Conservation (phyloP, 2,888 invertebrate genomes). For the Spicauda simplicius region DNA sequence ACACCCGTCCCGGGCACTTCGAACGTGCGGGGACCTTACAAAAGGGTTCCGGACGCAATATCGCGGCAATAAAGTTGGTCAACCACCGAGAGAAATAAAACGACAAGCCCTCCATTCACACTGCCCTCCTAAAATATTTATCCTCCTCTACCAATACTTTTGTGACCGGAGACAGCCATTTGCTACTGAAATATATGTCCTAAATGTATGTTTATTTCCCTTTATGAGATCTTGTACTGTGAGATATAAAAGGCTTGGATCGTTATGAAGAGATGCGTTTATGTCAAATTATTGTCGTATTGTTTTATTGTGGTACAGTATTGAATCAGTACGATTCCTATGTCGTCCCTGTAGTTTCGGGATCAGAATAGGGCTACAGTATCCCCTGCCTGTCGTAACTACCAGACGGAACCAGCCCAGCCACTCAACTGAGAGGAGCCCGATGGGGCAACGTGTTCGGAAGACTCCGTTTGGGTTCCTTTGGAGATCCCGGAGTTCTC, state of each 20-base stretch:
- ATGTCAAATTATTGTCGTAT: background rate
- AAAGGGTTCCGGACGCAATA: slow-evolving; percentile 57
- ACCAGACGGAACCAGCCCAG: too few species aligned
- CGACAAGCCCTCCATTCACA: slow-evolving; percentile 72
- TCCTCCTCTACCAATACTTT: slow-evolving; percentile 42
- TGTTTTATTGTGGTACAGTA: background rate
- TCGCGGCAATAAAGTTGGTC: slow-evolving; percentile 67
- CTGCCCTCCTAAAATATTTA: slow-evolving; percentile 75
- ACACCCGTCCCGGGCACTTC: background rate
- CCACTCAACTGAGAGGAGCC: too few species aligned
- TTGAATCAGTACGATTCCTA: background rate
- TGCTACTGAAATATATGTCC: slow-evolving; percentile 44
- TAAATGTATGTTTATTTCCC: slow-evolving; percentile 32
- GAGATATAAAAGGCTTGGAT: too few species aligned
- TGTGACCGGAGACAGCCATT: slow-evolving; percentile 33
- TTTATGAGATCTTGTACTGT: slow-evolving; percentile 5
- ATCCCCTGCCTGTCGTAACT: too few species aligned
- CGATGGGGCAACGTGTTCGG: too few species aligned
- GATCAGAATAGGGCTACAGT: too few species aligned
- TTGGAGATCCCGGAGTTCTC: too few species aligned
- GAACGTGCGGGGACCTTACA: slow-evolving; percentile 46
- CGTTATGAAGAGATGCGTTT: background rate
- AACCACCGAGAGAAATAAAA: slow-evolving; percentile 64
- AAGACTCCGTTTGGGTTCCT: too few species aligned
- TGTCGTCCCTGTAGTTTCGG: too few species aligned